phyloP scores from a whole-genome alignment of 2,797 vertebrate genomes.

The Enteromius radiatus region DNA sequence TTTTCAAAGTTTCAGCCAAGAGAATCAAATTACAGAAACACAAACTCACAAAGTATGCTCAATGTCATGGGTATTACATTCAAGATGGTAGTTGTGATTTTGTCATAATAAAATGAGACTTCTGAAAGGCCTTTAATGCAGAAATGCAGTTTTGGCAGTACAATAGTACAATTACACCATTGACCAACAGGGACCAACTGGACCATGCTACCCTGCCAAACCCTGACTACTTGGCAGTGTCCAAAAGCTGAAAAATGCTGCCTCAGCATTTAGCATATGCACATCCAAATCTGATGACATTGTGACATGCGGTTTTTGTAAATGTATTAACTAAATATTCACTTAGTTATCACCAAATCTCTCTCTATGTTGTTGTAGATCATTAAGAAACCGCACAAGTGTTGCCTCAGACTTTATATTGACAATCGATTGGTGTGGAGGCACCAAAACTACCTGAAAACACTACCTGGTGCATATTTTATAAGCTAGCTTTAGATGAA shows the following conservation, averaged over 20 bases:
- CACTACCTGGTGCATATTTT: not conserved
- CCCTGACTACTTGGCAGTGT: not conserved
- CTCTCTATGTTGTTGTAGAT: not conserved
- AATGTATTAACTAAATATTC: not conserved
- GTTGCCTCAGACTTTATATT: not conserved
- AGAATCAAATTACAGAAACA: not conserved
- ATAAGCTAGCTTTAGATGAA: not conserved
- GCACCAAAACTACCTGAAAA: not conserved
- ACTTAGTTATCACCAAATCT: not conserved
- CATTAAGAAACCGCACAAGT: not conserved
- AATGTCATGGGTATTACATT: constrained; percentile 6
- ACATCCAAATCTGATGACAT: not conserved
- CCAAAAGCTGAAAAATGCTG: not conserved
- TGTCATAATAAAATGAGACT: not conserved
- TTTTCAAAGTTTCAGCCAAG: not conserved
- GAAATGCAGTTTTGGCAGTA: constrained; percentile 3
- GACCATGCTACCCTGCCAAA: not conserved
- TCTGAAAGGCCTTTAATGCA: not conserved
- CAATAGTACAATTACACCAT: not conserved
- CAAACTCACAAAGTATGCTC: not conserved
- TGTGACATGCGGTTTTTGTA: not conserved
- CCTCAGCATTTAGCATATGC: not conserved
- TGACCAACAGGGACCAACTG: not conserved
- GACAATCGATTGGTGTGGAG: not conserved
- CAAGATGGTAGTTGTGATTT: not conserved